Evolutionary conservation across 2,888 invertebrate species (phyloP).

Genomic region (Lymantria dispar): DNA sequence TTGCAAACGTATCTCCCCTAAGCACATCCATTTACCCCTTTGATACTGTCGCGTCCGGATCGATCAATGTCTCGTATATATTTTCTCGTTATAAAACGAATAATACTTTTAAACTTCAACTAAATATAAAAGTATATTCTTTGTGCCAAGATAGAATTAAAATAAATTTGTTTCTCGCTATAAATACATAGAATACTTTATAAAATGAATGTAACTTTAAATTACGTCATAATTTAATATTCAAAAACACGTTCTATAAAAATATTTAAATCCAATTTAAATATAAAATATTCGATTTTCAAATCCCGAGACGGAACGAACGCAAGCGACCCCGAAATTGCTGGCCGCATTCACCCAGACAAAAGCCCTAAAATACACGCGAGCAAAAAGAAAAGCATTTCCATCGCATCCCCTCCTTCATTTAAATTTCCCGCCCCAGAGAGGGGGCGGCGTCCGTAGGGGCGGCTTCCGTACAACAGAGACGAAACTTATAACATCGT

Average conservation of each 20-base stretch:
- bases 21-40: neutral
- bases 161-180: no score
- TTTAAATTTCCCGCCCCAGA: slow-evolving; percentile 79
- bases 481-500: slow-evolving; percentile 70
- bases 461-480: slow-evolving; percentile 77
- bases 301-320: slow-evolving; percentile 66
- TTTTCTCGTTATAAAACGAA: neutral
- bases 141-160: no score
- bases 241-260: neutral
- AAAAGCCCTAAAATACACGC: slow-evolving; percentile 79
- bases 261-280: slow-evolving; percentile 20
- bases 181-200: no score
- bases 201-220: no score
- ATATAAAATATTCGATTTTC: slow-evolving; percentile 59
- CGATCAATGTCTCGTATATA: neutral
- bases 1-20: slow-evolving; percentile 1
- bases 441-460: slow-evolving; percentile 76
- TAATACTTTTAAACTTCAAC: no score
- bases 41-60: neutral
- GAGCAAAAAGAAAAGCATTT: slow-evolving; percentile 80
- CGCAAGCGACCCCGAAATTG: slow-evolving; percentile 81
- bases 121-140: no score
- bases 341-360: slow-evolving; percentile 81
- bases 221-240: no score
- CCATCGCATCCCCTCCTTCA: slow-evolving; percentile 76